Evolutionary conservation across 1,140 invertebrate species (phyloP).

Genomic region (Leguminivora glycinivorella): DNA sequence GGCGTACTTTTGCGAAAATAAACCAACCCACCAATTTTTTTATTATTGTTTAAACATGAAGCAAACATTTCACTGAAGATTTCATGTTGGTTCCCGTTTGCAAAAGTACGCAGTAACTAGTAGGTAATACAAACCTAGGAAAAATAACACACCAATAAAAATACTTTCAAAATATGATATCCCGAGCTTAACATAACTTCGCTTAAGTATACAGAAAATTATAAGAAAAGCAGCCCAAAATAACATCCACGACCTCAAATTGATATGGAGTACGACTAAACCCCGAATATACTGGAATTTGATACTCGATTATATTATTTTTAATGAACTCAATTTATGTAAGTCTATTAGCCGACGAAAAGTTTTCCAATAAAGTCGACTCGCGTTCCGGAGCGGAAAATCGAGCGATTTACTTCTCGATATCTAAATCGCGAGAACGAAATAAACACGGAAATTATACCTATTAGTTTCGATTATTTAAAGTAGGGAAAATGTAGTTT

Average conservation of each 20-base stretch:
- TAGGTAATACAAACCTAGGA: too few species aligned
- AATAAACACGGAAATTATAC: conserved; percentile 12
- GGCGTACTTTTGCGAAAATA: too few species aligned
- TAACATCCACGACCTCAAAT: neutral
- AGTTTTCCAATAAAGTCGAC: conserved; percentile 68
- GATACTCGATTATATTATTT: conserved; percentile 51
- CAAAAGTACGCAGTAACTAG: too few species aligned
- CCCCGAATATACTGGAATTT: conserved; percentile 29
- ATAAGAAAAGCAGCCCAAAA: neutral
- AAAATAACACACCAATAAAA: too few species aligned
- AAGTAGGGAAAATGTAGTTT: conserved; percentile 1
- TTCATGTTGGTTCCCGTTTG: too few species aligned
- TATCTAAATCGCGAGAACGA: conserved; percentile 42
- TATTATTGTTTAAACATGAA: too few species aligned
- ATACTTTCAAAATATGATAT: too few species aligned
- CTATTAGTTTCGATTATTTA: conserved; percentile 31
- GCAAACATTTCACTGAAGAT: too few species aligned
- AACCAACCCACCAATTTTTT: too few species aligned
- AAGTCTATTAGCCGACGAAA: conserved; percentile 63
- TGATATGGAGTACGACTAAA: neutral
- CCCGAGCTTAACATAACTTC: too few species aligned
- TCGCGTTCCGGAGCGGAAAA: conserved; percentile 53
- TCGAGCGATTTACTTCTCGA: conserved; percentile 59
- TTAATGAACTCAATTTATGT: conserved; percentile 67
- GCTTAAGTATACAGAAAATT: too few species aligned